Conservation (phyloP, 2,113 vertebrate species). For the Leptobrachium ailaonicum region DNA sequence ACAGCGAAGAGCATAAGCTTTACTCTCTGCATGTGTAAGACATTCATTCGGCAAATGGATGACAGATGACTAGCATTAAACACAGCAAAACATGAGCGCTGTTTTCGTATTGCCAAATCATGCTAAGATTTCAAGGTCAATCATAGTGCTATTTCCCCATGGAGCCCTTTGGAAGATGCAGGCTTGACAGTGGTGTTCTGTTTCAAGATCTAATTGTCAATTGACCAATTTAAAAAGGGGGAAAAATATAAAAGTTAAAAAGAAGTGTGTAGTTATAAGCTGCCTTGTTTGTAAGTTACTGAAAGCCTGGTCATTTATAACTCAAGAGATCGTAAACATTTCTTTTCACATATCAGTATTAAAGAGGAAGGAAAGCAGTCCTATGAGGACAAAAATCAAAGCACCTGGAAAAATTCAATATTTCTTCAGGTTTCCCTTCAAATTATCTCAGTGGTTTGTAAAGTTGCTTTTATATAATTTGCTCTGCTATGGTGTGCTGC, state of each 20-base stretch:
- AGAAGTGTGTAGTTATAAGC: neutral
- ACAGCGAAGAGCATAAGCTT: conserved; percentile 34
- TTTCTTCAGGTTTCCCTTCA: too few relatives aligned
- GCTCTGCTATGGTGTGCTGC: too few relatives aligned
- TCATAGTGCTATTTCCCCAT: conserved; percentile 29
- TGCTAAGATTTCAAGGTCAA: conserved; percentile 44
- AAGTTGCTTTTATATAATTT: too few relatives aligned
- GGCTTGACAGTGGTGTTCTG: conserved; percentile 10
- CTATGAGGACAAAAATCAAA: too few relatives aligned
- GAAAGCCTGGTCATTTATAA: neutral
- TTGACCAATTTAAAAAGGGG: conserved; percentile 4
- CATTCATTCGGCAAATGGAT: conserved; percentile 40
- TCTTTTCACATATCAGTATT: too few relatives aligned
- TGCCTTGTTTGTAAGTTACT: neutral
- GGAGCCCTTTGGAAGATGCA: conserved; percentile 17
- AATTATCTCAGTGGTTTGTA: too few relatives aligned
- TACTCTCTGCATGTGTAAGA: conserved; percentile 38
- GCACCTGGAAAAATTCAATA: too few relatives aligned
- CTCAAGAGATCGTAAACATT: neutral
- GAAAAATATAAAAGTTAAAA: neutral
- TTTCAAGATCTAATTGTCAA: neutral
- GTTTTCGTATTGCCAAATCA: conserved; percentile 38
- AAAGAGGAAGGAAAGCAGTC: too few relatives aligned
- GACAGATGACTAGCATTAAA: conserved; percentile 40
- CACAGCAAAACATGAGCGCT: conserved; percentile 34